Evolutionary conservation across 2,113 vertebrate species (phyloP).

Genomic region (Himantopus leucocephalus): DNA sequence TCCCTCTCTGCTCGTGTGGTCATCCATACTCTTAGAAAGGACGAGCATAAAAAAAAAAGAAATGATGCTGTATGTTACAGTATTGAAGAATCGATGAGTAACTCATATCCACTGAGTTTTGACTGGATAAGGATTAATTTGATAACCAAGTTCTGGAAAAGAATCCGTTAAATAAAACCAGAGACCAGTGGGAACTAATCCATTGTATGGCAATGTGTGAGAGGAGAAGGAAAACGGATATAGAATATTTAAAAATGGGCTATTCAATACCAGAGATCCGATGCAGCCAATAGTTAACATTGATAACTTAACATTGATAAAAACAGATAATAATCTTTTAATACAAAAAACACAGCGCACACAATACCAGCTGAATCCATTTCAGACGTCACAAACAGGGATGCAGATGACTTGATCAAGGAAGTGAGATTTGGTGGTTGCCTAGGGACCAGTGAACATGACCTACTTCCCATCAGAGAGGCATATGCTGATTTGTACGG

Average conservation of each 20-base stretch:
- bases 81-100: not conserved
- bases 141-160: not conserved
- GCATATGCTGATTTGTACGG: not conserved
- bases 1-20: not conserved
- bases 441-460: slow-evolving; percentile 25
- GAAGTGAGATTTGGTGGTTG: slow-evolving; percentile 28
- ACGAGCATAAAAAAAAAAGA: not conserved
- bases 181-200: not conserved
- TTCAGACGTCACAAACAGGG: not conserved
- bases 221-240: not conserved
- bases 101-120: not conserved
- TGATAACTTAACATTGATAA: slow-evolving; percentile 28
- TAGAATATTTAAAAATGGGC: not conserved
- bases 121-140: not conserved
- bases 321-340: not conserved
- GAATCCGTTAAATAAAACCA: not conserved
- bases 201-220: not conserved
- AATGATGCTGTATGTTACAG: not conserved
- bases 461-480: slow-evolving; percentile 5
- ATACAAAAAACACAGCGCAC: not conserved
- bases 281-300: not conserved
- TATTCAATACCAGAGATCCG: not conserved
- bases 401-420: slow-evolving; percentile 30
- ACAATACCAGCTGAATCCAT: not conserved
- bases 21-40: not conserved